Percentiles rank a stretch among this genome's conserved stretches.
Conservation (phyloP, 2,888 invertebrate species). For the Aspidapion aeneum region DNA sequence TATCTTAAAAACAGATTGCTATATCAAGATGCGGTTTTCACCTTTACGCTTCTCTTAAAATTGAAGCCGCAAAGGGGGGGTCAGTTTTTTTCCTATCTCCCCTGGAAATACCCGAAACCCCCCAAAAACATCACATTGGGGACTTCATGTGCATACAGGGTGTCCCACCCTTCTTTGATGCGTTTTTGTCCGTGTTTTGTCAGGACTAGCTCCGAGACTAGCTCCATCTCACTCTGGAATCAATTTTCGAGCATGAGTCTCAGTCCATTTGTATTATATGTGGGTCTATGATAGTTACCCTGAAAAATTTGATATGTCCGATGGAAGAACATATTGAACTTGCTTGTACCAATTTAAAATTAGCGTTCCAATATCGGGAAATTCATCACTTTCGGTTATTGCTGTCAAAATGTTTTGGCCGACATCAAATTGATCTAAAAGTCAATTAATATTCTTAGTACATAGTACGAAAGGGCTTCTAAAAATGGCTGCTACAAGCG, state of each 20-base stretch:
- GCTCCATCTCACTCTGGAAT: no score
- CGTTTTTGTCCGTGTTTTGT: no score
- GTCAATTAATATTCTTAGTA: conserved; percentile 5
- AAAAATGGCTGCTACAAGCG: no score
- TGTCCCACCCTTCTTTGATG: no score
- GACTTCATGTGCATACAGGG: no score
- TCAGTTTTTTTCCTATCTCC: not conserved
- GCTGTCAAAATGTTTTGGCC: conserved; percentile 32
- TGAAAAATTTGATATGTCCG: conserved; percentile 28
- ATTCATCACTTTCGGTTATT: conserved; percentile 18
- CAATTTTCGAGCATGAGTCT: no score
- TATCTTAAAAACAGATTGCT: not conserved
- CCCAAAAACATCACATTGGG: not conserved
- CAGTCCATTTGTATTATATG: not conserved
- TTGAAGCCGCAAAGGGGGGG: not conserved
- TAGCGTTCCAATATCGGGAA: conserved; percentile 30
- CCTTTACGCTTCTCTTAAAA: not conserved
- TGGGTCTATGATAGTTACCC: conserved; percentile 22
- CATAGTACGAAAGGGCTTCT: no score
- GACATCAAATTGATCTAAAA: conserved; percentile 28
- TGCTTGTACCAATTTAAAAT: conserved; percentile 33
- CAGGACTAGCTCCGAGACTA: no score
- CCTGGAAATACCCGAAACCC: not conserved
- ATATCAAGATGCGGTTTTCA: not conserved
- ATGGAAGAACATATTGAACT: conserved; percentile 29